Evolutionary conservation across 2,888 invertebrate species (phyloP), one percentile per base, ranked within the genome.

Genomic region (Hemicrepidius hirtus): DNA sequence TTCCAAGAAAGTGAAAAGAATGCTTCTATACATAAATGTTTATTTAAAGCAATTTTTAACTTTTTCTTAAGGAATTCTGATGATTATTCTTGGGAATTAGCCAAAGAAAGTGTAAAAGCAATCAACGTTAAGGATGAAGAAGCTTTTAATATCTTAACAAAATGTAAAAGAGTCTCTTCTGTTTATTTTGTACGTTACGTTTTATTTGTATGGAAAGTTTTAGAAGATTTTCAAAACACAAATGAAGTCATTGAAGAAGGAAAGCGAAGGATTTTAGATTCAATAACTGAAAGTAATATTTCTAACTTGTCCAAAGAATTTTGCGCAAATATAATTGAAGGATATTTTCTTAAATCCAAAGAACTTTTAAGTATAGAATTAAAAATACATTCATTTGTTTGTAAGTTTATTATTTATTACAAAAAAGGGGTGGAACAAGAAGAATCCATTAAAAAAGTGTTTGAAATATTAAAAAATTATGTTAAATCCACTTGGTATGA

Each of bases 41-140:
- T 74, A 1, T 46, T 74, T 9, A 66, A 63, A 46, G 55, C 21
- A 5, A 50, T 28, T 12, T 70, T 70, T 35, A 67, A 70, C 10
- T 63, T 50, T 6, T 74, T 74, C 20, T 5, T 63, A 4, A 53
- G 37, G 21, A 70, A 62, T 32, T 67, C 70, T 6, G 74, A 74
- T 13, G 46, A 55, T 57, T 41, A 46, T 32, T 24, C 40, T 12
- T 74, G 66, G 66, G 55, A 63, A 6, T 66, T 71, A 10, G 18
- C 67, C 6, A 60, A 70, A 41, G 6, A 28, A 20, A 63, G 55
- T 21, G 41, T 70, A 1, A 49, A 49, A 32, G 37, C 44, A 10
- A 6, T 74, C 1, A 16, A 67, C 2, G 7, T 24, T 0, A 32
- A 69, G 10, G 74, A 74, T 28, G 32, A n/a, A 1, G 59, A 67